Evolutionary conservation across 2,113 vertebrate species (phyloP).

Genomic region (Vimba vimba): DNA sequence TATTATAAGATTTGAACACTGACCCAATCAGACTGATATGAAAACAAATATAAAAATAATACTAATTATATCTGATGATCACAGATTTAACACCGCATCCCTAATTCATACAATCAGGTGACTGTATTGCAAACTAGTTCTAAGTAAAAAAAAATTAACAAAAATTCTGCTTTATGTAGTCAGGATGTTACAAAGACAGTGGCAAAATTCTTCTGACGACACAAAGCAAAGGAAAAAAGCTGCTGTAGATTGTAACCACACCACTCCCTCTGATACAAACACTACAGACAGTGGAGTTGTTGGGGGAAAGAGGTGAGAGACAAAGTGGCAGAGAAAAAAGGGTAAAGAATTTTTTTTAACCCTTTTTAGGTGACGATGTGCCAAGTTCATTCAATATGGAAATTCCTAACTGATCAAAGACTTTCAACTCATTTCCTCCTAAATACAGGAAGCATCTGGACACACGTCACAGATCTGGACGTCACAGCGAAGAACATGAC

Average conservation of each 20-base stretch:
- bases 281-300: not conserved
- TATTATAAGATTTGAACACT: not conserved
- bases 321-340: constrained; percentile 2
- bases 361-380: not conserved
- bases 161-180: not conserved
- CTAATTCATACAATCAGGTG: not conserved
- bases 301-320: constrained; percentile 21
- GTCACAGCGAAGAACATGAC: not conserved
- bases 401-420: not conserved
- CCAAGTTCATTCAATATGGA: constrained; percentile 2
- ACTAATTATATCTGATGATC: not conserved
- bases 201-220: not conserved
- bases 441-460: constrained; percentile 23
- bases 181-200: constrained; percentile 18
- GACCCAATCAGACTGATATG: not conserved
- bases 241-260: constrained; percentile 1
- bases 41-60: not conserved
- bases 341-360: not conserved
- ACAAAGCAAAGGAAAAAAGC: constrained; percentile 26
- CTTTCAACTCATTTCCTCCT: constrained; percentile 16
- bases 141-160: not conserved
- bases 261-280: constrained; percentile 1
- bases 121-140: not conserved
- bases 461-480: not conserved
- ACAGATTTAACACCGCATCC: not conserved